Evolutionary conservation across 2,113 vertebrate species (phyloP).

Genomic region (Cryptotis parvus): DNA sequence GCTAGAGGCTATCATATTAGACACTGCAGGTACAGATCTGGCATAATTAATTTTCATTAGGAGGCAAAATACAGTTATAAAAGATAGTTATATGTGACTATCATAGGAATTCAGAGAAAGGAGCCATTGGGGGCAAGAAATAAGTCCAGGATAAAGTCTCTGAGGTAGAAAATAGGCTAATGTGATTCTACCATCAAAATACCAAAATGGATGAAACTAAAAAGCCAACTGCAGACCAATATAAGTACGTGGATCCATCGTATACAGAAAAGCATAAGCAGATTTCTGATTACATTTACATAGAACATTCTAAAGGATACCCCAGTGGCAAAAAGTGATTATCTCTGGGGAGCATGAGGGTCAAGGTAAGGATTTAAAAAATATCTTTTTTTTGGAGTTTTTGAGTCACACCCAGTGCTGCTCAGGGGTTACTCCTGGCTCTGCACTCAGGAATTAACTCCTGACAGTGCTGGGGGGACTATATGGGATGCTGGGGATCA

Average conservation of each 20-base stretch:
- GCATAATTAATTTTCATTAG: neutral
- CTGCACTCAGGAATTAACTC: no score
- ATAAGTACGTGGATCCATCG: neutral
- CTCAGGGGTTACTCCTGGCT: no score
- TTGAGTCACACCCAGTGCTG: neutral
- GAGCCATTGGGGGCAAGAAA: neutral
- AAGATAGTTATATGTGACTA: neutral
- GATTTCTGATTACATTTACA: neutral
- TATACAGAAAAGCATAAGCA: neutral
- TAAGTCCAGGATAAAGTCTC: neutral
- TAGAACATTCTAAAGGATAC: neutral
- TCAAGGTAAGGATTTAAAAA: neutral
- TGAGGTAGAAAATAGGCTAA: neutral
- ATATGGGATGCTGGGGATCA: no score
- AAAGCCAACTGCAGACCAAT: neutral
- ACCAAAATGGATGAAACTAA: neutral
- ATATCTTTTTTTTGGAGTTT: slow-evolving; percentile 1
- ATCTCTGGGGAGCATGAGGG: neutral
- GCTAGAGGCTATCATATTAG: neutral
- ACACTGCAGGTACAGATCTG: neutral
- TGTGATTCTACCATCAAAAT: neutral
- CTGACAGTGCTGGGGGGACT: no score
- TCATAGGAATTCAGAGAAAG: neutral
- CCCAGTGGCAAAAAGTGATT: neutral
- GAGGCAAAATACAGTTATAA: slow-evolving; percentile 20